phyloP scores from a whole-genome alignment of 2,888 invertebrate species.

The Morpho deidamia region DNA sequence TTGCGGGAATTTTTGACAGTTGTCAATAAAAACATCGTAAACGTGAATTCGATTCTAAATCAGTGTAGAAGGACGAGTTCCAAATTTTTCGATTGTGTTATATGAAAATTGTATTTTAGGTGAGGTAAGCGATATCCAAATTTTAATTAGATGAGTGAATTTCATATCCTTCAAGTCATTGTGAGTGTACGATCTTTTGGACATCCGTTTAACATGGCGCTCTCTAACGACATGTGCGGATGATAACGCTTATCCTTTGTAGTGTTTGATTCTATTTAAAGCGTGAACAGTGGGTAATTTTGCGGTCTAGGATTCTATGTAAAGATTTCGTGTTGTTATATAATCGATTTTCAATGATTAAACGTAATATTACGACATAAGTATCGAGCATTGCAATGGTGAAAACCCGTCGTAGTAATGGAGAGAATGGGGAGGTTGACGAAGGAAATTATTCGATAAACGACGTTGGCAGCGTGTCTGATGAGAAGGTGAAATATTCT shows the following conservation, averaged over 20 bases:
- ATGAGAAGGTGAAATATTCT: slow-evolving; percentile 69
- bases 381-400: slow-evolving; percentile 60
- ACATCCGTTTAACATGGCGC: slow-evolving; percentile 68
- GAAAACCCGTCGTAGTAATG: slow-evolving; percentile 77
- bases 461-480: slow-evolving; percentile 69
- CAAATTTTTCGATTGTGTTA: slow-evolving; percentile 31
- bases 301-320: slow-evolving; percentile 43
- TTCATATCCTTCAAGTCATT: slow-evolving; percentile 23
- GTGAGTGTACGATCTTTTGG: slow-evolving; percentile 24
- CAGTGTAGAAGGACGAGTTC: slow-evolving; percentile 53
- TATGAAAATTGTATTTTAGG: slow-evolving; percentile 25
- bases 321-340: slow-evolving; percentile 46
- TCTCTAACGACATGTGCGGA: slow-evolving; percentile 68
- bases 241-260: slow-evolving; percentile 65
- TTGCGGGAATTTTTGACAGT: slow-evolving; percentile 72
- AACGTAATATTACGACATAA: slow-evolving; percentile 53
- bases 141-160: slow-evolving; percentile 23
- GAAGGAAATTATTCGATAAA: slow-evolving; percentile 68
- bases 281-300: slow-evolving; percentile 37
- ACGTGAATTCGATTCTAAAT: slow-evolving; percentile 40
- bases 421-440: slow-evolving; percentile 73
- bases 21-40: slow-evolving; percentile 71
- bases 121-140: slow-evolving; percentile 31
- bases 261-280: slow-evolving; percentile 48
- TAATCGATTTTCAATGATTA: slow-evolving; percentile 47